A percentile compares a stretch with the other conserved stretches of the same genome.
Conservation (phyloP, 2,797 vertebrate genomes). For the Helostoma temminkii region DNA sequence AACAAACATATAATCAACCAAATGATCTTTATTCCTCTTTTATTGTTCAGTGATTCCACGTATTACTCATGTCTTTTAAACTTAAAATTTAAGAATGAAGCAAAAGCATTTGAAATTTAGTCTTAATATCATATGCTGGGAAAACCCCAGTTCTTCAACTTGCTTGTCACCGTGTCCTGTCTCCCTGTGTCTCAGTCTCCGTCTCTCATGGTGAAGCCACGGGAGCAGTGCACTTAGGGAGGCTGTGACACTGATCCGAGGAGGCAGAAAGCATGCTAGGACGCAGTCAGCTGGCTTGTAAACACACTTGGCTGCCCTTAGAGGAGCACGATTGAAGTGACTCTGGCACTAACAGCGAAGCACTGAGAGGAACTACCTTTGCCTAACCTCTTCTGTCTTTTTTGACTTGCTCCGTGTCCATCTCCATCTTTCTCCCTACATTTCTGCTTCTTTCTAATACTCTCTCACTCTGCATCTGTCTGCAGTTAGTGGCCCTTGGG, state of each 20-base stretch:
- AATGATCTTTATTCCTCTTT: not conserved
- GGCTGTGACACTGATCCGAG: conserved; percentile 73
- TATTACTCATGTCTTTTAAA: too few relatives aligned
- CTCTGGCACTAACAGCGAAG: conserved; percentile 58
- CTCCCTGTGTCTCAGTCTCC: conserved; percentile 20
- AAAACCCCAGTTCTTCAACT: not conserved
- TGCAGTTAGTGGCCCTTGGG: conserved; percentile 35
- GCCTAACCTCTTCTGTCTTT: not conserved
- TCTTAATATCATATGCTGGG: conserved; percentile 5
- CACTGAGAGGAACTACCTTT: conserved; percentile 35
- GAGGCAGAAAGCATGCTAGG: conserved; percentile 75
- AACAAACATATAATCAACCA: not conserved
- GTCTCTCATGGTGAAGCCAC: conserved; percentile 49
- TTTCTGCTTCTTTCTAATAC: not conserved
- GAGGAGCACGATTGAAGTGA: conserved; percentile 64
- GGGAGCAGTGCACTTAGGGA: conserved; percentile 60
- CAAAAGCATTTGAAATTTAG: not conserved
- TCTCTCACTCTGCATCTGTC: conserved; percentile 18
- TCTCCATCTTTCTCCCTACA: conserved; percentile 15
- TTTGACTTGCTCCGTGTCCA: conserved; percentile 7
- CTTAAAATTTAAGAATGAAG: too few relatives aligned
- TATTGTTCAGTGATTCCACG: too few relatives aligned
- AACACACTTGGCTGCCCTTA: conserved; percentile 73
- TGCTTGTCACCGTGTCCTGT: conserved; percentile 13
- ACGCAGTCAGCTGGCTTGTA: conserved; percentile 69